Evolutionary conservation across 2,113 vertebrate genomes (phyloP).

Genomic region (Campylomormyrus numenius): DNA sequence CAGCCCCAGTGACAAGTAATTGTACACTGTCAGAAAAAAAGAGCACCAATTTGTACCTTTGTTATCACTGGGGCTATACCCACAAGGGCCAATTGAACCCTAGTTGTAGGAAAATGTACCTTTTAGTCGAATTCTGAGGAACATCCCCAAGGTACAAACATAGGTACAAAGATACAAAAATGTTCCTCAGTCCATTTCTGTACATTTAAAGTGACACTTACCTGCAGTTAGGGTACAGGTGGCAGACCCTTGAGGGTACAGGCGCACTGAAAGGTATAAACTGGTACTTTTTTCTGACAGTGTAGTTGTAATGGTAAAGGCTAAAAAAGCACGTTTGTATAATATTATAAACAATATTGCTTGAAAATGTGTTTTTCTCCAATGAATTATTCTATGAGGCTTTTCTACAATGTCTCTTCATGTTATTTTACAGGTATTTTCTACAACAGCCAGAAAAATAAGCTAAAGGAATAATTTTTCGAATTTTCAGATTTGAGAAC

Average conservation of each 20-base stretch:
- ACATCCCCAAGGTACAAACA: too few species aligned
- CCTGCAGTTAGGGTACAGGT: neutral
- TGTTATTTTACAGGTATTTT: neutral
- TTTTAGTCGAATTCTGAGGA: too few species aligned
- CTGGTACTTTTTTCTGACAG: neutral
- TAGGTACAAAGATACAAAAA: too few species aligned
- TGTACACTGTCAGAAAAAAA: neutral
- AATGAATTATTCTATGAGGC: neutral
- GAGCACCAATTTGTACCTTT: too few species aligned
- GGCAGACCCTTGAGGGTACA: neutral
- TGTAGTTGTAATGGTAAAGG: neutral
- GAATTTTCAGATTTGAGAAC: conserved; percentile 47
- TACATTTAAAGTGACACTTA: neutral
- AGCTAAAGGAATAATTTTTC: neutral
- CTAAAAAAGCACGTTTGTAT: neutral
- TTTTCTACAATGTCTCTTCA: neutral
- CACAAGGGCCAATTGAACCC: too few species aligned
- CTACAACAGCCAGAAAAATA: neutral
- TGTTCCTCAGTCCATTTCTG: too few species aligned
- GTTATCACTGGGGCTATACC: too few species aligned
- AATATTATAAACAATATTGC: neutral
- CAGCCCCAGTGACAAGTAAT: neutral
- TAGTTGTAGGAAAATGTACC: too few species aligned
- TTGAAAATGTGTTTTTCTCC: neutral
- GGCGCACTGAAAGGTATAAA: neutral